Evolutionary conservation across 1,140 invertebrate genomes (phyloP).

Genomic region (Rhagoletis pomonella): DNA sequence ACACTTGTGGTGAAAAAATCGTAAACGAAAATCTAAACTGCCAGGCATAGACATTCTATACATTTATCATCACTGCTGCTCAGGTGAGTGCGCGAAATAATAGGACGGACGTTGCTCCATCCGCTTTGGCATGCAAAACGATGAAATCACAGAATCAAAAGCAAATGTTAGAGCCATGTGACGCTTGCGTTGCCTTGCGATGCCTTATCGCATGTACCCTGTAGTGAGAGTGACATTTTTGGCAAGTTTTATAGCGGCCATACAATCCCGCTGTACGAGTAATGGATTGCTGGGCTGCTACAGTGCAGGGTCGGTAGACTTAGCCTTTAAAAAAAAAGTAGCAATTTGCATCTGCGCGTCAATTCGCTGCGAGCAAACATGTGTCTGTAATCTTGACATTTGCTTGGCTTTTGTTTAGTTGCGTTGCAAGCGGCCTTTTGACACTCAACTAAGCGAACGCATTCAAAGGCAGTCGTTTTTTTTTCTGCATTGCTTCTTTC

Average conservation of each 20-base stretch:
- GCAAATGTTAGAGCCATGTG: not conserved
- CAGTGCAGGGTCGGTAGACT: not conserved
- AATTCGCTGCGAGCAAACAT: slow-evolving; percentile 19
- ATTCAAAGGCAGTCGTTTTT: not conserved
- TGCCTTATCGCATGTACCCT: not conserved
- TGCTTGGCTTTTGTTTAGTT: slow-evolving; percentile 11
- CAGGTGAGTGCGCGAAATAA: slow-evolving; percentile 12
- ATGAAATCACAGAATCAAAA: slow-evolving; percentile 42
- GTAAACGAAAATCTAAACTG: not conserved
- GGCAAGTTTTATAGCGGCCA: not conserved
- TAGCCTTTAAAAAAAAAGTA: not conserved
- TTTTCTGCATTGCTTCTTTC: not conserved
- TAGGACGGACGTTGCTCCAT: not conserved
- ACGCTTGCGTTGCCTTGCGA: not conserved
- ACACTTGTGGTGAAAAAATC: too few species aligned
- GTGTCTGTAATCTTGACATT: slow-evolving; percentile 31
- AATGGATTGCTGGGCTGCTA: not conserved
- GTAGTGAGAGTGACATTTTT: slow-evolving; percentile 31
- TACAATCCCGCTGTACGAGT: not conserved
- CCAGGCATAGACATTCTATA: not conserved
- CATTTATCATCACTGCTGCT: not conserved
- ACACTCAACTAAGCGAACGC: not conserved
- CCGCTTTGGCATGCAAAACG: slow-evolving; percentile 29
- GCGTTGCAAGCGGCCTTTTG: slow-evolving; percentile 29
- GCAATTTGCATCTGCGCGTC: not conserved